Base-by-base conservation (phyloP, 2,888 invertebrate genomes). In the Physocephala rufipes region DNA sequence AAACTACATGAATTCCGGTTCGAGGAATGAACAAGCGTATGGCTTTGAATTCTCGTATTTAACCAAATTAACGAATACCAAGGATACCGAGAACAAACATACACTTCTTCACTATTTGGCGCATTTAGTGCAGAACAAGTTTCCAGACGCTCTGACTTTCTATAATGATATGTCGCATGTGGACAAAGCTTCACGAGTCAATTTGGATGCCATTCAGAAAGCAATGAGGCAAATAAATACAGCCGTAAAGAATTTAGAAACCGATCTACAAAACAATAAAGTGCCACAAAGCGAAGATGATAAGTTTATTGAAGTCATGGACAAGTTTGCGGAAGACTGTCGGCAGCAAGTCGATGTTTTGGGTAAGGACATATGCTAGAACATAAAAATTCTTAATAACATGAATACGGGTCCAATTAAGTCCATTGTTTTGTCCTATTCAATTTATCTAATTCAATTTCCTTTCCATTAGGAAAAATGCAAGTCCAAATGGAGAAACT, bases 1-100 rank as follows among this genome's bases (percentile, higher is more conserved):
- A 3, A 99, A 99, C 87, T 97, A 95, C 81, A 95, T 99, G 95
- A 99, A 99, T 86, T 91, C 95, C 0, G 97, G 97, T 0, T 95
- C 96, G 9, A 93, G 93, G 80, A 97, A 97, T 82, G 97, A 94
- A 1, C 95, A 94, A 76, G 96, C 97, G 0, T 94, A 95, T 80
- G 99, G 97, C 1, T 99, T 99, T 85, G 98, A 99, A 86, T 95
- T 99, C 79, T 96, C 93, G 82, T 98, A 95, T 83, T 88, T 99
- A 13, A 94, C 97, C 0, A 98, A 99, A 90, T 87, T 95, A 75
- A 92, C 93, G 2, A 90, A 93, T 72, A 95, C 95, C n/a, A 99
- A 99, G 87, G 95, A 97, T 82, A 88, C 93, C 55, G 95, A 98
- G 79, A 97, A 97, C 84, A 95, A 95, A 80, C 93, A 93, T 75